Conservation (phyloP, 2,797 vertebrate genomes). For the Tarsius wallacei region DNA sequence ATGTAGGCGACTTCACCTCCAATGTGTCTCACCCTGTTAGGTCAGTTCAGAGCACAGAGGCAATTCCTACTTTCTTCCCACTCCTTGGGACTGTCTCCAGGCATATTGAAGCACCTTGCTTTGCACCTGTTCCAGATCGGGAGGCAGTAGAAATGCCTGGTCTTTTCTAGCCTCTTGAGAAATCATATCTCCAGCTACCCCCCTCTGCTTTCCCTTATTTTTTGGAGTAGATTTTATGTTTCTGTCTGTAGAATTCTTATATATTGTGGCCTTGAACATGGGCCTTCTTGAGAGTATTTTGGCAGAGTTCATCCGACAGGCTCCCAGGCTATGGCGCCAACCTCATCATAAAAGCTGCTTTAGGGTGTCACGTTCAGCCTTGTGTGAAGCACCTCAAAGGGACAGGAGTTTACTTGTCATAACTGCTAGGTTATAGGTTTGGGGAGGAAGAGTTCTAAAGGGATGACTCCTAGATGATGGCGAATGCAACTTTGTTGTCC, state of each 20-base stretch:
- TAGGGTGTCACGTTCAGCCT: background rate
- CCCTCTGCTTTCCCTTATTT: background rate
- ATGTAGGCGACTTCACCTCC: background rate
- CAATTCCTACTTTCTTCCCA: background rate
- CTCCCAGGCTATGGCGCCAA: background rate
- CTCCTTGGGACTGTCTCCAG: background rate
- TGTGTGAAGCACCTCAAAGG: background rate
- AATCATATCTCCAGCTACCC: background rate
- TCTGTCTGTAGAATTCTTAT: background rate
- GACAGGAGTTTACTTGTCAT: background rate
- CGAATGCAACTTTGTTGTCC: background rate
- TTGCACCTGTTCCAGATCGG: too few species aligned
- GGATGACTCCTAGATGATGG: background rate
- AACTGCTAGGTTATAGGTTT: background rate
- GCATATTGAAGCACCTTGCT: background rate
- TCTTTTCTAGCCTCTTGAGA: background rate
- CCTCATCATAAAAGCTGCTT: background rate
- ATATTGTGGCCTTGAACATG: background rate
- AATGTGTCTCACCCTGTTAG: background rate
- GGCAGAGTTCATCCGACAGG: background rate
- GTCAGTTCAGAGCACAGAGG: background rate
- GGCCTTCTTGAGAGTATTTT: background rate
- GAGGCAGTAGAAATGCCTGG: background rate
- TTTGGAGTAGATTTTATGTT: background rate
- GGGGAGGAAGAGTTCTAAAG: background rate